Percentiles rank a stretch among this genome's conserved stretches.
These are phyloP conservation scores for Doryteuthis pealeii DNA, from an alignment of 1,140 invertebrate genomes.

Conservation along the genomic window DNA sequence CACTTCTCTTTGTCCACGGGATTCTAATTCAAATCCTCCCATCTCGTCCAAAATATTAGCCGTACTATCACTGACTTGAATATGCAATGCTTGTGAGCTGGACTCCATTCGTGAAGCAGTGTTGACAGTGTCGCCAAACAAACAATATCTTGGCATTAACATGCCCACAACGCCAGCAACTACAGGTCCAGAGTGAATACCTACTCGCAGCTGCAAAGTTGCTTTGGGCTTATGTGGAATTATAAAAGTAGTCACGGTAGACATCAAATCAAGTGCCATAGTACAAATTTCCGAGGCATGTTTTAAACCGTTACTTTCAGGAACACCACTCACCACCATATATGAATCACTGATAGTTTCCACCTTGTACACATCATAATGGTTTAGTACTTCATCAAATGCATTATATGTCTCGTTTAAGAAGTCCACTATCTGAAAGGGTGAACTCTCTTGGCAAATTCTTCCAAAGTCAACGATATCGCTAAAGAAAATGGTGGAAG, in stretches of 20 bases:
- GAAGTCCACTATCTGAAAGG: conserved; percentile 35
- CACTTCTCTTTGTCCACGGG: conserved; percentile 85
- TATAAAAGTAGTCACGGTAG: conserved; percentile 78
- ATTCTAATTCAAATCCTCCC: no score
- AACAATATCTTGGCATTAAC: no score
- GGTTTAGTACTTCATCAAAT: conserved; percentile 44
- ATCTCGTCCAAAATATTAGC: conserved; percentile 84
- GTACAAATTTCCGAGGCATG: conserved; percentile 80
- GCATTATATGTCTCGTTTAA: conserved; percentile 71
- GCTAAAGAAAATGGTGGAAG: conserved; percentile 63
- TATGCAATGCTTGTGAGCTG: conserved; percentile 73
- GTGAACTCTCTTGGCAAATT: conserved; percentile 27
- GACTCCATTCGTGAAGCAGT: no score
- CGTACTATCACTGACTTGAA: conserved; percentile 87
- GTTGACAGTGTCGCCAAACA: conserved; percentile 50
- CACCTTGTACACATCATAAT: no score
- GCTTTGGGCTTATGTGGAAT: conserved; percentile 81
- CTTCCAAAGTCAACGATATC: conserved; percentile 86
- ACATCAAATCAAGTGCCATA: conserved; percentile 82
- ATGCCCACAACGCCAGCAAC: no score
- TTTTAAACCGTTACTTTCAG: conserved; percentile 66
- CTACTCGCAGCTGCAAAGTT: conserved; percentile 85
- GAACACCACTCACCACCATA: no score
- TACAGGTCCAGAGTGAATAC: no score
- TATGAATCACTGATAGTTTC: no score